Base-by-base conservation (phyloP, 2,113 vertebrate species). In the Hemichromis elongatus region DNA sequence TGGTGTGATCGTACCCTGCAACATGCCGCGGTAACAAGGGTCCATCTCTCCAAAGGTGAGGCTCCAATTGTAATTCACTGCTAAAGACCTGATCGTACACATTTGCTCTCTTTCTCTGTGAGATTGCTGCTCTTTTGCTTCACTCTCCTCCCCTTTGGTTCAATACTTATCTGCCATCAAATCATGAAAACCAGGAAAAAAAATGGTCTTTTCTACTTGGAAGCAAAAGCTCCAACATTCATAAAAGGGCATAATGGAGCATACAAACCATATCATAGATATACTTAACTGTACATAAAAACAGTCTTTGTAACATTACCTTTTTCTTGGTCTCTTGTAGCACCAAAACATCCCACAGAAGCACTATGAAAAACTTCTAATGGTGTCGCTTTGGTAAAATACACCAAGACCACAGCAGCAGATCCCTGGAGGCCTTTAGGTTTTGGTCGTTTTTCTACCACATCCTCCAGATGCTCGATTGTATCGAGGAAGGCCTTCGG, bases 1-100 rank as follows among this genome's bases (percentile, higher is more conserved):
- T 3, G 19, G 80, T 85, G 88, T 68, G 89, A 93, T 93, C 86
- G 85, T 84, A 87, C 85, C 87, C 88, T 61, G 80, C 28, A 73
- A 92, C 91, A 87, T 77, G 83, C 83, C 16, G 13, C 18, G 79
- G 86, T 90, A 91, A 93, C 91, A 85, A 70, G 86, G 61, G 79
- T 84, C 88, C 90, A 45, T 88, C 86, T 85, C 90, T 81, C 89
- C 87, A 86, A 89, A 89, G 89, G 88, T 88, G 90, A 91, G 75
- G 42, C 80, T 87, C 84, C 93, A 93, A 94, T 94, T 93, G 91
- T 86, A 52, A 35, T 70, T 80, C 50, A 13, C 77, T 61, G 87
- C 90, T 87, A 95, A 88, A 88, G 77, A 75, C 83, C 57, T 37
- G 47, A 89, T 88, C 19, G 8, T 57, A 59, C 88, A 73, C 88